Evolutionary conservation across 2,113 vertebrate genomes (phyloP), one percentile per base, ranked within the genome.

Genomic region (Phalacrocorax pelagicus): DNA sequence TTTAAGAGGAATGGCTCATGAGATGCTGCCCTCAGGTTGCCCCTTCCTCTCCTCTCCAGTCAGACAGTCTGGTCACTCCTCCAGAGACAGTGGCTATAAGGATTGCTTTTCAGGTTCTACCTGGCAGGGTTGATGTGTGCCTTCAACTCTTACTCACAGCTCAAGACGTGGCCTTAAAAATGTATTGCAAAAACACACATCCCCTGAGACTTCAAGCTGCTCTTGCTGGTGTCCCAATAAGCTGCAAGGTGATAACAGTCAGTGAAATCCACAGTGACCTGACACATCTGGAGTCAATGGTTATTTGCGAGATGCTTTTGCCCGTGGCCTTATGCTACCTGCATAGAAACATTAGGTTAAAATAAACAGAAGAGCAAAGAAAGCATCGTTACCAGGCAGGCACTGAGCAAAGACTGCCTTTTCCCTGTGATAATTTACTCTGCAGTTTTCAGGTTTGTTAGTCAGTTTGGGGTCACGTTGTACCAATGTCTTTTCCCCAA

Each of bases 361-460:
- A 91, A 81, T 30, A 86, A 90, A 94, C 24, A 94, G 62, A 87
- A 84, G 27, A 91, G 44, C 16, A 75, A 65, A 84, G 91, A 92
- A 24, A 38, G 38, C 58, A 57, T 72, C 6, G 0, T 86, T 92
- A 89, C 61, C 30, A 89, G 61, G 36, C 65, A 92, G 57, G 22
- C 58, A 71, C 61, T 49, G 61, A 92, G 65, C 44, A 36, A 19
- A 73, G 15, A 69, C 36, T 23, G 57, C 47, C 29, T 89, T 80
- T 81, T 75, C 49, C 75, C 75, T 54, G 8, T 44, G 30, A 40
- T 42, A 84, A 94, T 95, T 94, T 61, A n/a, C 90, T 81, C 24
- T 26, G 72, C 21, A 32, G 47, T 81, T 88, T 87, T 81, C 81
- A 91, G 80, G 61, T 95, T 69, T 86, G 44, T 80, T 94, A 58